Evolutionary conservation across 2,797 vertebrate species (phyloP).

Genomic region (Rhynchonycteris naso): DNA sequence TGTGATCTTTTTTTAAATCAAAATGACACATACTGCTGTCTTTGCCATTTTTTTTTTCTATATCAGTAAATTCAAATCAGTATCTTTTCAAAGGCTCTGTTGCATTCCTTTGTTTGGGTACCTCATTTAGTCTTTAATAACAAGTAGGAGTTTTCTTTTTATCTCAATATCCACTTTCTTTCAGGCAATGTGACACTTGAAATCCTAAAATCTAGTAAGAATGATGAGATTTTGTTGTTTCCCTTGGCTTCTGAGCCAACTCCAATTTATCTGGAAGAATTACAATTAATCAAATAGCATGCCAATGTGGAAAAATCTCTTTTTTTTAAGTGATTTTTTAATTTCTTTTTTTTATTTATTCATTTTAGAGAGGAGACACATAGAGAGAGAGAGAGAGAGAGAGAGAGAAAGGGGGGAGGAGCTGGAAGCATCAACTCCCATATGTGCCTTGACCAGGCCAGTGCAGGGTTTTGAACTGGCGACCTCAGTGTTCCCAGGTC

Average conservation of each 20-base stretch:
- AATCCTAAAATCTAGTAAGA: neutral
- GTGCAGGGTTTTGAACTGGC: too few relatives aligned
- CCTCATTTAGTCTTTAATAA: conserved; percentile 26
- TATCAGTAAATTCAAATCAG: conserved; percentile 44
- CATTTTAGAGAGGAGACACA: too few relatives aligned
- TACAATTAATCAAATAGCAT: neutral
- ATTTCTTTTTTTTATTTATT: too few relatives aligned
- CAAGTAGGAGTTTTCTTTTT: conserved; percentile 32
- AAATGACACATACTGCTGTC: neutral
- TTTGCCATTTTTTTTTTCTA: neutral
- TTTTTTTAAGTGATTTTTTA: too few relatives aligned
- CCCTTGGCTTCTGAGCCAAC: conserved; percentile 14
- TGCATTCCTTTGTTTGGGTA: neutral
- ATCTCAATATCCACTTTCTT: neutral
- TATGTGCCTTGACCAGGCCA: too few relatives aligned
- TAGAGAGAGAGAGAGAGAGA: too few relatives aligned
- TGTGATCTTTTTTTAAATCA: neutral
- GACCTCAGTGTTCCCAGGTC: too few relatives aligned
- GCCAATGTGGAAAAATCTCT: neutral
- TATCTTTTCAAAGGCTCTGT: conserved; percentile 3
- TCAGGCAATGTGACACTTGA: conserved; percentile 15
- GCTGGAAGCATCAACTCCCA: too few relatives aligned
- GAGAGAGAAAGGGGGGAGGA: too few relatives aligned
- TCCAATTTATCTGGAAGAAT: conserved; percentile 33
- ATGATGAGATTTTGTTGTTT: neutral